Evolutionary conservation across 2,113 vertebrate genomes (phyloP).

Genomic region (Atlantisia rogersi): DNA sequence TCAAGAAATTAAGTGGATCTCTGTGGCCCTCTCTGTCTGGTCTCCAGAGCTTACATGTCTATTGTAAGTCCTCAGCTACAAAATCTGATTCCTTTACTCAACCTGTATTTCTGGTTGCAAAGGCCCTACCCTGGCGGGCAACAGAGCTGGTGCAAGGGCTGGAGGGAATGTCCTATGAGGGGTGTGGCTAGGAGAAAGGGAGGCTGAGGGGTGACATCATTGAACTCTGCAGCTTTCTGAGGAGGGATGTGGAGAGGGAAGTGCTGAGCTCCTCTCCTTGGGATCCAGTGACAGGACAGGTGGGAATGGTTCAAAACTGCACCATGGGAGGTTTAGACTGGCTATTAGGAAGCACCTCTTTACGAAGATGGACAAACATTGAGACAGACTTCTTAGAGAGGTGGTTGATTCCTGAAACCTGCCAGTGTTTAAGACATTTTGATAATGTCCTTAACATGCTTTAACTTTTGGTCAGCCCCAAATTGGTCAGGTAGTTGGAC

Average conservation of each 20-base stretch:
- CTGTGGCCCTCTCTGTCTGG: not conserved
- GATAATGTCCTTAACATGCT: not conserved
- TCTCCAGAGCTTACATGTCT: not conserved
- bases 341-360: not conserved
- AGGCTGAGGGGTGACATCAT: not conserved
- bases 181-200: not conserved
- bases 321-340: not conserved
- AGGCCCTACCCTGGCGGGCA: not conserved
- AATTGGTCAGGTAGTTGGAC: not conserved
- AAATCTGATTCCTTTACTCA: not conserved
- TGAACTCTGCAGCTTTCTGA: not conserved
- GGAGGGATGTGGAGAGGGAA: not conserved
- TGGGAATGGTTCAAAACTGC: not conserved
- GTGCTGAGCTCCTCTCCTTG: not conserved
- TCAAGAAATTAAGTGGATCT: not conserved
- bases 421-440: not conserved
- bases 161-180: not conserved
- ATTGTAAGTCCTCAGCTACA: not conserved
- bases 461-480: not conserved
- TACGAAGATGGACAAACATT: not conserved
- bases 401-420: not conserved
- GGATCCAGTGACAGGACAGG: rapidly evolving
- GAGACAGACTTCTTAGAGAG: not conserved
- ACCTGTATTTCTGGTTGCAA: not conserved
- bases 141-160: not conserved